Evolutionary conservation across 2,888 invertebrate species (phyloP), one percentile per base, ranked within the genome.

Genomic region (Eilema sororculum): DNA sequence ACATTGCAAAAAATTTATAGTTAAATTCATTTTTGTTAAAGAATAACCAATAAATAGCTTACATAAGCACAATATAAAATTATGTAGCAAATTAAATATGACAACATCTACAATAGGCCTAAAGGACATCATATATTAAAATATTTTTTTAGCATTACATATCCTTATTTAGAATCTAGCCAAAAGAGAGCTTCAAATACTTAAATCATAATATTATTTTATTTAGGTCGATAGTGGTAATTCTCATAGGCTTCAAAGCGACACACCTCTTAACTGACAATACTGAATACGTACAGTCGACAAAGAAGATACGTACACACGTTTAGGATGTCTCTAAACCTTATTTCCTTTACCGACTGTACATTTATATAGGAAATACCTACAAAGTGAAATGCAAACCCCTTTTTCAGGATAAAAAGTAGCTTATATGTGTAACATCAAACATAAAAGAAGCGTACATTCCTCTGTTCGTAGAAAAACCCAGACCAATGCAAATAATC

Each of bases 181-280:
- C n/a, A n/a, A n/a, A 75, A 81, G 81, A 84, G 84, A 85, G 86
- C 82, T 66, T 82, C 70, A 78, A 78, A 73, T 78, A 80, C 66
- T 75, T 69, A 72, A 41, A 41, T 68, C 2, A 52, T 52, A 52
- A 52, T 9, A 69, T 65, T 79, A 78, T 65, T 52, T 70, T 64
- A 52, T 70, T 65, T 76, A 75, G 46, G 28, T 66, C 58, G 63
- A 69, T 72, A 70, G 71, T 67, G 58, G 63, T 74, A 70, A 68
- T 72, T 79, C 67, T 68, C 64, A 72, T 65, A 66, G 76, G 72
- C 72, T 64, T 69, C 24, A n/a, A 72, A 80, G 78, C 75, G 60
- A 72, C 64, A 70, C 65, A 60, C n/a, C 16, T 56, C 10, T 65
- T 6, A 46, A 76, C 75, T 69, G 82, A 74, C 72, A 78, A 82